phyloP scores from a whole-genome alignment of 2,797 vertebrate genomes.

The Anguilla pacifica region DNA sequence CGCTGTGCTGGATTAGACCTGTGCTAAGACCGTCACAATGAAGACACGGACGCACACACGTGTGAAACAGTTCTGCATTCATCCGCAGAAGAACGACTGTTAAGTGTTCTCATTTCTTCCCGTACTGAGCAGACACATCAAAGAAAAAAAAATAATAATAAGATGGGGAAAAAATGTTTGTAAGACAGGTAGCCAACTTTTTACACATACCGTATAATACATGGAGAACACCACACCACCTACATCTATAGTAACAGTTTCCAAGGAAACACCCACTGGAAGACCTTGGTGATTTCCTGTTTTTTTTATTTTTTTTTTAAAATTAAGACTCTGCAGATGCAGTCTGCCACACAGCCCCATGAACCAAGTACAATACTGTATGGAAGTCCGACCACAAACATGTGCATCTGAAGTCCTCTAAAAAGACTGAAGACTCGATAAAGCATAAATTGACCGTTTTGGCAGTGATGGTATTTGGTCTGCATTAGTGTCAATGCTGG shows the following conservation, averaged over 20 bases:
- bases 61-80: background rate
- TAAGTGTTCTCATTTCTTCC: background rate
- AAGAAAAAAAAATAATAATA: background rate
- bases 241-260: background rate
- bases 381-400: background rate
- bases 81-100: background rate
- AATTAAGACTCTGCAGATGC: background rate
- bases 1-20: background rate
- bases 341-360: background rate
- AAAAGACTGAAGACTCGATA: background rate
- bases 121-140: background rate
- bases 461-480: background rate
- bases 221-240: background rate
- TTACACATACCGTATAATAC: background rate
- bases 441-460: background rate
- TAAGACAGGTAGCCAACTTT: background rate
- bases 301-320: background rate
- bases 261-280: constrained; percentile 5
- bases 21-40: background rate
- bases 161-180: background rate
- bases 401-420: background rate
- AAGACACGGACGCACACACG: background rate
- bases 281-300: background rate
- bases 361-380: background rate
- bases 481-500: background rate